These are phyloP conservation scores for Ornithoptera alexandrae DNA, from an alignment of 2,888 invertebrate genomes.

Conservation along the genomic window DNA sequence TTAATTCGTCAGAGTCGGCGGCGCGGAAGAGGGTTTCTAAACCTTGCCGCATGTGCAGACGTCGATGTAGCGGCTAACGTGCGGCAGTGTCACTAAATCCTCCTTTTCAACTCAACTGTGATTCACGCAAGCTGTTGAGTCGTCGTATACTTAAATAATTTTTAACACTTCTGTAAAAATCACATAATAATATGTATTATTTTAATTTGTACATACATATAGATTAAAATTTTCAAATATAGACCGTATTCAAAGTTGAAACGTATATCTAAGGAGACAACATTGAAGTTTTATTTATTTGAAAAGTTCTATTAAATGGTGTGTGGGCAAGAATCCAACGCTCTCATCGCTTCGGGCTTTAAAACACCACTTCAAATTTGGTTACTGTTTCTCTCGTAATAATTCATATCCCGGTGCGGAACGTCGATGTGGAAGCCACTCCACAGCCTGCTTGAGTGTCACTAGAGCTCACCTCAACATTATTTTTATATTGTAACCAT, in stretches of 20 bases:
- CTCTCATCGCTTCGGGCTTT: slow-evolving; percentile 35
- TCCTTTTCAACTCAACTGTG: slow-evolving; percentile 21
- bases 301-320: slow-evolving; percentile 43
- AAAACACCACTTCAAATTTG: slow-evolving; percentile 64
- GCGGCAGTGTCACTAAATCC: slow-evolving; percentile 50
- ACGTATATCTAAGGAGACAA: slow-evolving; percentile 54
- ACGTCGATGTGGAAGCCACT: slow-evolving; percentile 56
- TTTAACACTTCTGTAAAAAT: slow-evolving; percentile 29
- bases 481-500: slow-evolving; percentile 56
- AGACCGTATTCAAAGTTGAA: background rate
- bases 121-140: slow-evolving; percentile 1
- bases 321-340: slow-evolving; percentile 18
- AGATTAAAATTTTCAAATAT: no score
- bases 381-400: slow-evolving; percentile 57
- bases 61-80: slow-evolving; percentile 58
- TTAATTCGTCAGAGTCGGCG: slow-evolving; percentile 77
- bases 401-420: slow-evolving; percentile 58
- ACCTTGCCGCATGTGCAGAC: slow-evolving; percentile 54
- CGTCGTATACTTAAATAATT: slow-evolving; percentile 10
- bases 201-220: background rate
- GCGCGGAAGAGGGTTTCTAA: slow-evolving; percentile 70
- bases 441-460: slow-evolving; percentile 61
- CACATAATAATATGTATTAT: background rate
- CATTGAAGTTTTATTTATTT: slow-evolving; percentile 60
- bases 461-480: slow-evolving; percentile 53